Evolutionary conservation across 2,113 vertebrate genomes (phyloP), one percentile per base, ranked within the genome.

Genomic region (Nanorana parkeri): DNA sequence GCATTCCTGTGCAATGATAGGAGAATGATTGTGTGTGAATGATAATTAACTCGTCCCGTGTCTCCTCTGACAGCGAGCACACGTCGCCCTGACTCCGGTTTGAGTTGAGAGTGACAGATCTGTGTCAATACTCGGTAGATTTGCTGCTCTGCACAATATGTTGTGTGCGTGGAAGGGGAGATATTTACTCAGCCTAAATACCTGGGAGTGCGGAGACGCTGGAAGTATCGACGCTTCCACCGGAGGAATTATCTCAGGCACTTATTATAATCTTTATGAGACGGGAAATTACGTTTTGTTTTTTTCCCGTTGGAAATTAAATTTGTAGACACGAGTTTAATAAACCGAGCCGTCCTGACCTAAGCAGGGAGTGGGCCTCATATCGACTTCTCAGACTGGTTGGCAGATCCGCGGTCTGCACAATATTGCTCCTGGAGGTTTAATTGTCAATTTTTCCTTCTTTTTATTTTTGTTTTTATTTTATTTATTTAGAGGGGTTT

Each of bases 271-370:
- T 32, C 28, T 36, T 20, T 32, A 28, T n/a, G 20, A 16, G 16
- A 28, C 15, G 4, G 26, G 19, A 21, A 29, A 32, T 72, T 5
- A 13, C n/a, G 23, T 23, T 55, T 28, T 29, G 13, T n/a, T n/a
- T n/a, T n/a, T n/a, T n/a, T n/a, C n/a, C n/a, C 24, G 29, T 41
- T 61, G 56, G 26, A 75, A 75, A 75, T 75, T 17, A 61, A n/a
- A 75, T 75, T 60, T 29, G 71, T 60, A 75, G 55, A 24, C 56
- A 11, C 5, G 15, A 19, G 41, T 55, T 61, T 75, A 60, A 60
- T 75, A 61, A 47, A 75, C n/a, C 23, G 55, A 28, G 17, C 19
- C 4, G 54, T n/a, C 54, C 71, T 73, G 55, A 71, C 68, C 68
- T 24, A 24, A 54, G 24, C 17, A 55, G 47, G 28, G 68, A 71